These are phyloP conservation scores for Harlomillsia oculata DNA, from an alignment of 1,140 invertebrate genomes.

Conservation along the genomic window DNA sequence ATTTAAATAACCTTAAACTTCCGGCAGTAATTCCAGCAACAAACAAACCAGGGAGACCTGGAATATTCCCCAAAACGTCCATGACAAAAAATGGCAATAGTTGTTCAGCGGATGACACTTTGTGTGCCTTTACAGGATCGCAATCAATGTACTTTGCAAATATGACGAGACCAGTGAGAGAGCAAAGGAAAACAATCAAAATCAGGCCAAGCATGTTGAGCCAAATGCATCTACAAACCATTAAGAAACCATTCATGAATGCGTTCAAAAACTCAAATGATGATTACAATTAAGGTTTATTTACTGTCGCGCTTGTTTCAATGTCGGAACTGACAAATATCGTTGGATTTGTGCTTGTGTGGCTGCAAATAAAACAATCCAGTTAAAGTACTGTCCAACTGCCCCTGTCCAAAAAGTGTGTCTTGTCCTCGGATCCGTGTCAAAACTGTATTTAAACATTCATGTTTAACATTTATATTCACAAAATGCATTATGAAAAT, in stretches of 20 bases:
- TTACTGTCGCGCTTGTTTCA: constrained; percentile 39
- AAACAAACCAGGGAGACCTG: constrained; percentile 47
- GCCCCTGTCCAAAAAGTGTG: constrained; percentile 84
- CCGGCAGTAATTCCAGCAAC: constrained; percentile 50
- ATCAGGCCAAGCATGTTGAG: constrained; percentile 1
- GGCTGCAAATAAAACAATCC: constrained; percentile 80
- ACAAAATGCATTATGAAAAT: background rate
- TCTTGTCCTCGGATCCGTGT: constrained; percentile 43
- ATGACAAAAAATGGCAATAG: constrained; percentile 47
- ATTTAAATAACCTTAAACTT: constrained; percentile 44
- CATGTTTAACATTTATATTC: background rate
- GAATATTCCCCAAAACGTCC: constrained; percentile 42
- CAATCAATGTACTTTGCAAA: constrained; percentile 19
- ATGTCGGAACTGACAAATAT: constrained; percentile 21
- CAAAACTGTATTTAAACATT: constrained; percentile 37
- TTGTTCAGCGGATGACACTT: constrained; percentile 39
- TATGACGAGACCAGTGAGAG: constrained; percentile 8
- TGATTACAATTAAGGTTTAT: background rate
- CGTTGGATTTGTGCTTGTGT: constrained; percentile 66
- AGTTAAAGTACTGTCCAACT: constrained; percentile 80
- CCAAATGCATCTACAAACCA: constrained; percentile 35
- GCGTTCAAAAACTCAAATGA: background rate
- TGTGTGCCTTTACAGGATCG: constrained; percentile 11
- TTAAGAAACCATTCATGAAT: background rate
- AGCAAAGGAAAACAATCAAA: background rate